Evolutionary conservation across 2,113 vertebrate species (phyloP).

Genomic region (Austrofundulus limnaeus): DNA sequence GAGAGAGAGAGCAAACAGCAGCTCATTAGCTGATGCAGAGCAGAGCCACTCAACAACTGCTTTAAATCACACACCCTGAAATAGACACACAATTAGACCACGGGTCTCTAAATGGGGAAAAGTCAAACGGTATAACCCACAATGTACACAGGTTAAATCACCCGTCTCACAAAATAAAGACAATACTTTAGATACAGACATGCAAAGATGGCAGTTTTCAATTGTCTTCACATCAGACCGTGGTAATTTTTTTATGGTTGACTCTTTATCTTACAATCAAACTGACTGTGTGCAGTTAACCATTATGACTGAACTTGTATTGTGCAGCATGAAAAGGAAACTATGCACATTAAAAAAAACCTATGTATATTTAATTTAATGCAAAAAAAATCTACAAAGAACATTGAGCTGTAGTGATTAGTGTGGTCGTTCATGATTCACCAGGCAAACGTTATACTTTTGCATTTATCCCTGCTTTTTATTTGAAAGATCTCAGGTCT

Average conservation of each 20-base stretch:
- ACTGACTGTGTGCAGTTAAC: neutral
- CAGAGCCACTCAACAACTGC: constrained; percentile 25
- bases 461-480: too few species aligned
- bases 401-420: neutral
- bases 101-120: constrained; percentile 35
- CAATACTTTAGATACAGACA: neutral
- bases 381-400: neutral
- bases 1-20: constrained; percentile 50
- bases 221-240: neutral
- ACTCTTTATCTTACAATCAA: constrained; percentile 1
- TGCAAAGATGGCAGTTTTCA: neutral
- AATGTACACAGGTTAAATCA: constrained; percentile 2
- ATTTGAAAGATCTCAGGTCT: neutral
- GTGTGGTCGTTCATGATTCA: neutral
- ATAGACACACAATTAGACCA: constrained; percentile 36
- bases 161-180: neutral
- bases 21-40: constrained; percentile 54
- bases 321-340: neutral
- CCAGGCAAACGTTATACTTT: neutral
- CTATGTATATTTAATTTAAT: neutral
- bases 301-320: neutral
- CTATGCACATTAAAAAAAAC: neutral
- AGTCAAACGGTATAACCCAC: neutral
- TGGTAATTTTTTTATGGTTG: neutral
- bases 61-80: constrained; percentile 43